Evolutionary conservation across 1,140 invertebrate species (phyloP).

Genomic region (Agrypnia vestita): DNA sequence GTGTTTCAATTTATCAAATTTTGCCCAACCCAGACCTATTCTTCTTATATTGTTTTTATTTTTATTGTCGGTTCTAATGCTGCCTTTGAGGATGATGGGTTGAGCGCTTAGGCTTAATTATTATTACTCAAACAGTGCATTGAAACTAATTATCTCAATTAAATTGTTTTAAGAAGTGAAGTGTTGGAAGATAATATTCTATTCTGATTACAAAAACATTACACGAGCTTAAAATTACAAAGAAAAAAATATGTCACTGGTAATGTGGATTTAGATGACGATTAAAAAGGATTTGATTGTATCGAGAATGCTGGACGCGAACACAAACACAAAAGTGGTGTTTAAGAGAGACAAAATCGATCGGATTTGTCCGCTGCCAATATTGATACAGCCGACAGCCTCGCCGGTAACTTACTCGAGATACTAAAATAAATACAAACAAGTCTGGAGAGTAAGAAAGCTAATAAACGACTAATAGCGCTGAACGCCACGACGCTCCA

Average conservation of each 20-base stretch:
- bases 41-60: too few relatives aligned
- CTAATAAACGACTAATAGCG: slow-evolving; percentile 20
- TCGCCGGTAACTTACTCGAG: slow-evolving; percentile 1
- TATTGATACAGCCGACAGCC: slow-evolving; percentile 19
- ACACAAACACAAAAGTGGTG: background rate
- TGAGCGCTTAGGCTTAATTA: too few relatives aligned
- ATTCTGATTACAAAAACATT: background rate
- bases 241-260: background rate
- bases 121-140: too few relatives aligned
- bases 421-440: slow-evolving; percentile 22
- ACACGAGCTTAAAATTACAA: too few relatives aligned
- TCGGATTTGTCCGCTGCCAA: slow-evolving; percentile 6
- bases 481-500: background rate
- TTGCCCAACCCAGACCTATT: too few relatives aligned
- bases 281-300: background rate
- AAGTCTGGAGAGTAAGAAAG: background rate
- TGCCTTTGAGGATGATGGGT: too few relatives aligned
- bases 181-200: background rate
- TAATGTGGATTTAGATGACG: background rate
- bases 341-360: slow-evolving; percentile 15
- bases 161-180: too few relatives aligned
- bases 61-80: too few relatives aligned
- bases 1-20: too few relatives aligned
- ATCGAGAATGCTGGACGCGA: background rate
- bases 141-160: too few relatives aligned